phyloP scores from a whole-genome alignment of 1,140 invertebrate genomes.

The Apolygus lucorum region DNA sequence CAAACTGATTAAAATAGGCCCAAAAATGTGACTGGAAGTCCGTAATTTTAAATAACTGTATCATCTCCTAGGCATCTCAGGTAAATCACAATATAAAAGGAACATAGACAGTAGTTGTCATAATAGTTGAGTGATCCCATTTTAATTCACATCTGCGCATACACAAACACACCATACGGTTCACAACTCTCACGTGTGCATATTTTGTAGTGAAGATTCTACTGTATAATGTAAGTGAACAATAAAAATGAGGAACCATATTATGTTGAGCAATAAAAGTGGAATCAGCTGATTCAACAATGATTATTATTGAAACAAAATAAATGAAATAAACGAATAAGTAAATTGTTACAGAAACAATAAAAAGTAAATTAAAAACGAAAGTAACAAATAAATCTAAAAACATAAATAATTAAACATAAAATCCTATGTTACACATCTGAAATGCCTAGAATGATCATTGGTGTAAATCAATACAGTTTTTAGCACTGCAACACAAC shows the following conservation, averaged over 20 bases:
- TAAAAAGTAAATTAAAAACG: constrained; percentile 9
- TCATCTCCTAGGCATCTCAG: constrained; percentile 16
- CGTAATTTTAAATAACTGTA: not conserved
- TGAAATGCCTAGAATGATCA: constrained; percentile 25
- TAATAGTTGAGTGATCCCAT: constrained; percentile 7
- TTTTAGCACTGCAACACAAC: constrained; percentile 13
- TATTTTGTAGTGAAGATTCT: not conserved
- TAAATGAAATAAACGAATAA: not conserved
- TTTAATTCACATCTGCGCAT: not conserved
- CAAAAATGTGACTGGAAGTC: not conserved
- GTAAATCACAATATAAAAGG: constrained; percentile 3
- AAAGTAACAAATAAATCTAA: not conserved
- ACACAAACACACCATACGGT: not conserved
- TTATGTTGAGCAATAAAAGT: not conserved
- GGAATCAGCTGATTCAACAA: no score
- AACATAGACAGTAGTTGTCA: not conserved
- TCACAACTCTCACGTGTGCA: not conserved
- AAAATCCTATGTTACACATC: not conserved
- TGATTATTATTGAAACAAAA: not conserved
- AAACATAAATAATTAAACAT: not conserved
- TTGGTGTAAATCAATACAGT: not conserved
- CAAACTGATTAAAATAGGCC: not conserved
- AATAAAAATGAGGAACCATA: not conserved
- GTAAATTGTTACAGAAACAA: not conserved
- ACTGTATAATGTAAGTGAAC: not conserved